phyloP scores from a whole-genome alignment of 2,113 vertebrate species.

The Callocephalon fimbriatum region DNA sequence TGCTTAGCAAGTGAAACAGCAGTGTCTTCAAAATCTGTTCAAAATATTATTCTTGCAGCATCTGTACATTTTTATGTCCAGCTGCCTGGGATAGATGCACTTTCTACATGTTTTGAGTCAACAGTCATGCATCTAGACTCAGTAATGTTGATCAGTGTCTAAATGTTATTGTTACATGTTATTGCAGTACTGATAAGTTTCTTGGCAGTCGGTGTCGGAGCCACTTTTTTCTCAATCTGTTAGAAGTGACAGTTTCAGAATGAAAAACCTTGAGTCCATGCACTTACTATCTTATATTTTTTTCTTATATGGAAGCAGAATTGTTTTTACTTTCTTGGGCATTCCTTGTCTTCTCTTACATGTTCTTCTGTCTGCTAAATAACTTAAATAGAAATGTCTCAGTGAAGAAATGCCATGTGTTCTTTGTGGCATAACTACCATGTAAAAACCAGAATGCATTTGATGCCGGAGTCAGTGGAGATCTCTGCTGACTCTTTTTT shows the following conservation, averaged over 20 bases:
- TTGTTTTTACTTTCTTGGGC: not conserved
- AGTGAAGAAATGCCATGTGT: not conserved
- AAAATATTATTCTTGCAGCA: not conserved
- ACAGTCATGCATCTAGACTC: not conserved
- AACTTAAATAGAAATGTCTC: not conserved
- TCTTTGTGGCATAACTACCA: not conserved
- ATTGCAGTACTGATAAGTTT: not conserved
- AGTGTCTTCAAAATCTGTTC: not conserved
- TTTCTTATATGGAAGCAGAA: not conserved
- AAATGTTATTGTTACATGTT: not conserved
- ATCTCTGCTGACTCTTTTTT: not conserved
- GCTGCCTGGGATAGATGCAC: not conserved
- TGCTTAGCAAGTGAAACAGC: not conserved
- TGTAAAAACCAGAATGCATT: not conserved
- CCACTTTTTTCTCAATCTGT: not conserved
- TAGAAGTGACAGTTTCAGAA: not conserved
- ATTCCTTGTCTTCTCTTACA: not conserved
- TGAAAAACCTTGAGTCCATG: not conserved
- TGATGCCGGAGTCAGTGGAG: not conserved
- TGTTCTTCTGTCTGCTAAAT: not conserved
- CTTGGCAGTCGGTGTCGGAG: not conserved
- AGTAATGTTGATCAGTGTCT: not conserved
- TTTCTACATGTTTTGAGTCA: not conserved
- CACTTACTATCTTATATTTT: fast-evolving
- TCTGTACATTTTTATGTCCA: not conserved